Evolutionary conservation across 2,888 invertebrate species (phyloP), one percentile per base, ranked within the genome.

Genomic region (Rhingia rostrata): DNA sequence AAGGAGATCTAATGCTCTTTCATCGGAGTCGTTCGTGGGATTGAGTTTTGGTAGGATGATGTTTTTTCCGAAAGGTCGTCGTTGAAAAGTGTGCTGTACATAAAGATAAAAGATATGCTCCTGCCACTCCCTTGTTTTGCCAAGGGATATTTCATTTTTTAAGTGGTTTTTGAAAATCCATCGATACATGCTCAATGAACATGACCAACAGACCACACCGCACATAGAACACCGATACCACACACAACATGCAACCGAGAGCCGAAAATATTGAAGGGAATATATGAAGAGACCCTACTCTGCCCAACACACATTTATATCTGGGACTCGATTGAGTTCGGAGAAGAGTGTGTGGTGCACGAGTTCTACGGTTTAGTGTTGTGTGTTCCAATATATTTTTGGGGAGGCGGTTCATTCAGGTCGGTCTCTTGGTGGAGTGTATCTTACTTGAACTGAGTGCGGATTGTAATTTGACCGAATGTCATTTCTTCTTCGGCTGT

Each of bases 381-480:
- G 30, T 49, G 58, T 51, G 63, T 70, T 43, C 41, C 51, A 45
- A 58, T 79, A 67, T 78, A 78, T 83, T 83, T 83, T 49, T 39
- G 47, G 41, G 14, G 41, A 53, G 60, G 74, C 37, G 56, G 69
- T n/a, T 37, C 33, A n/a, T n/a, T 37, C 14, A 39, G 30, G 3
- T 39, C 58, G 14, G n/a, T 51, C 14, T 45, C 10, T 12, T 14
- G 9, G 33, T 37, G 37, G 53, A 43, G 66, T 74, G 39, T 79
- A 70, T 70, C 74, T 75, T 49, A 66, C 70, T 82, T 75, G 70
- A 75, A 75, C 69, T 80, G 80, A 80, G 74, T 79, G 69, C 80
- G 80, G 80, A 84, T 79, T 84, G 84, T 80, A 84, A 84, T 84
- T 84, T 84, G 84, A 84, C 84, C 84, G 80, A 84, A 80, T 84